Conservation (phyloP, 2,797 vertebrate genomes). For the Anabacerthia variegaticeps region DNA sequence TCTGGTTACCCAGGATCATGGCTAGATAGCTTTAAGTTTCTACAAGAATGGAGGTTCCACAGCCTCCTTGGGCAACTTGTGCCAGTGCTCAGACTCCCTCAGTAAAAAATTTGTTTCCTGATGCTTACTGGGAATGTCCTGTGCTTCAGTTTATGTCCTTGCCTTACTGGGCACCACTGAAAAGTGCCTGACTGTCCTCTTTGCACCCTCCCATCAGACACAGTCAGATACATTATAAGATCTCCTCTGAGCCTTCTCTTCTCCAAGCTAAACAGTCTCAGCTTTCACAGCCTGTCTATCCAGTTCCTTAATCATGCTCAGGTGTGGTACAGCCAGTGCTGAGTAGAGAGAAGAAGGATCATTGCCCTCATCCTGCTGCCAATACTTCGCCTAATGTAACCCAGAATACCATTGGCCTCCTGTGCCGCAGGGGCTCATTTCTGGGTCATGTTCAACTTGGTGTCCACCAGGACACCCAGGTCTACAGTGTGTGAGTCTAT, state of each 20-base stretch:
- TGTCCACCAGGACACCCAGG: not conserved
- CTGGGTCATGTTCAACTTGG: not conserved
- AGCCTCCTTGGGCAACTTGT: not conserved
- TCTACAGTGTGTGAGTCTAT: not conserved
- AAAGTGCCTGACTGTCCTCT: not conserved
- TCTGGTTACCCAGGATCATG: not conserved
- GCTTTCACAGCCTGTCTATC: not conserved
- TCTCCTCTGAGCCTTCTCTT: not conserved
- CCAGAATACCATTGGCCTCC: not conserved
- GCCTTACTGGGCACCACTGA: not conserved
- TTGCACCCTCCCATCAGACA: not conserved
- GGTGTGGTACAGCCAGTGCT: not conserved
- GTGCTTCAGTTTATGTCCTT: not conserved
- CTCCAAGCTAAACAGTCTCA: not conserved
- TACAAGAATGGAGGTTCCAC: not conserved
- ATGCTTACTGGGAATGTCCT: not conserved
- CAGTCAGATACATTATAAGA: not conserved
- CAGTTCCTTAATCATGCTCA: not conserved
- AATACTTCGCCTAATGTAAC: not conserved
- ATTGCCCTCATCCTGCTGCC: not conserved
- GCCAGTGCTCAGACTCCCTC: not conserved
- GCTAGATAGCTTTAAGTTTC: not conserved
- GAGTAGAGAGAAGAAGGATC: not conserved
- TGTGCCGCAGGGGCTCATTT: not conserved
- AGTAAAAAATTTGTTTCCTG: not conserved